These are phyloP conservation scores for Coracopsis vasa DNA, from an alignment of 2,113 vertebrate genomes.

Conservation along the genomic window DNA sequence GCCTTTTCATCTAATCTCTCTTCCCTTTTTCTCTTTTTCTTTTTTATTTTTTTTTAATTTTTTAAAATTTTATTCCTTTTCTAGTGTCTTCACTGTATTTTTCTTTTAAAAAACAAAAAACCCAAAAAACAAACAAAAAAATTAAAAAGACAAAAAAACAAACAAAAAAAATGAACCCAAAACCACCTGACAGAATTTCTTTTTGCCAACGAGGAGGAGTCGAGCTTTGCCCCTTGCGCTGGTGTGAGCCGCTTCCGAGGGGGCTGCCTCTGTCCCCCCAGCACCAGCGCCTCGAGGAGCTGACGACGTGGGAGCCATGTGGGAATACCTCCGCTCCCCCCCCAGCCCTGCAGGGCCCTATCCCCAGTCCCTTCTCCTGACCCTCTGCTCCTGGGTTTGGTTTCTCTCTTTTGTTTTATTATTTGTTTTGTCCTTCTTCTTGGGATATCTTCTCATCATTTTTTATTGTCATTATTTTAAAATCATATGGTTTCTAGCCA, in stretches of 20 bases:
- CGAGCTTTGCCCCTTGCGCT: constrained; percentile 24
- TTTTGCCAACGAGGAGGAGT: constrained; percentile 72
- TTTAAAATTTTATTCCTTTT: not conserved
- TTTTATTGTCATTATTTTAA: not conserved
- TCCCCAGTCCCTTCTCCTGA: not conserved
- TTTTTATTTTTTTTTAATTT: not conserved
- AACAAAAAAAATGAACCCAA: not conserved
- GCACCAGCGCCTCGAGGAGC: not conserved
- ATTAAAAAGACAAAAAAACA: not conserved
- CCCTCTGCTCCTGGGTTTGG: constrained; percentile 45
- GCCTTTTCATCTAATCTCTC: not conserved
- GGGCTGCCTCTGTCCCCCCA: not conserved
- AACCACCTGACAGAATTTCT: constrained; percentile 51
- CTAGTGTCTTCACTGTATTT: constrained; percentile 85
- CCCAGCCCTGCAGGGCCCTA: constrained; percentile 10
- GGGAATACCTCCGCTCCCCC: not conserved
- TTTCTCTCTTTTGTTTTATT: not conserved
- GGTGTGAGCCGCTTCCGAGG: constrained; percentile 15
- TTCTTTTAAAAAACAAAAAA: constrained; percentile 73
- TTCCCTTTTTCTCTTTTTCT: not conserved
- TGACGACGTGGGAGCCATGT: not conserved
- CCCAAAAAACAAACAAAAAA: constrained; percentile 54
- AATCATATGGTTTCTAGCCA: constrained; percentile 15
- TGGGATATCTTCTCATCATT: not conserved
- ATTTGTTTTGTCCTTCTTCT: not conserved